Evolutionary conservation across 2,888 invertebrate genomes (phyloP).

Genomic region (Dioctria linearis): DNA sequence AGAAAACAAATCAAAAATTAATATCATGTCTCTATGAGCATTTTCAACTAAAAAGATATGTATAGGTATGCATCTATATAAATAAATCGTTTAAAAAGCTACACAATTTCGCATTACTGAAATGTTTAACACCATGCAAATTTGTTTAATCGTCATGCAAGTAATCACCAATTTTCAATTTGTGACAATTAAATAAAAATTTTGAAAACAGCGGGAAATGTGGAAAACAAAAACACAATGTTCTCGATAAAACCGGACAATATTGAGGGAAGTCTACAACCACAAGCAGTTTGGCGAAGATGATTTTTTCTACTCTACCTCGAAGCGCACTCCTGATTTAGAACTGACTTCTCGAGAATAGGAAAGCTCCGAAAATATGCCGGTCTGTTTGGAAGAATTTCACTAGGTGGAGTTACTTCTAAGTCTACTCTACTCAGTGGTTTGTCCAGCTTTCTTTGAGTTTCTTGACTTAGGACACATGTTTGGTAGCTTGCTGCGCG

Average conservation of each 20-base stretch:
- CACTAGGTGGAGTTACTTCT: slow-evolving; percentile 85
- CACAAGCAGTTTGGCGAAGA: slow-evolving; percentile 39
- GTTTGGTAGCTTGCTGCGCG: slow-evolving; percentile 83
- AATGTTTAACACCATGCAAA: slow-evolving; percentile 34
- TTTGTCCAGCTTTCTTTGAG: slow-evolving; percentile 77
- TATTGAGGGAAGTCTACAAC: slow-evolving; percentile 29
- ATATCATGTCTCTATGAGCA: slow-evolving; percentile 27
- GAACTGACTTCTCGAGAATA: slow-evolving; percentile 81
- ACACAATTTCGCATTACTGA: slow-evolving; percentile 26
- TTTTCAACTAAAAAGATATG: slow-evolving; percentile 29
- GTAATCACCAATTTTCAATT: slow-evolving; percentile 33
- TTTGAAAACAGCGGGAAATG: slow-evolving; percentile 13
- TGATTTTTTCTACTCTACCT: slow-evolving; percentile 71
- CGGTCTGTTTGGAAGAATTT: slow-evolving; percentile 82
- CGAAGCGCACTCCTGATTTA: slow-evolving; percentile 82
- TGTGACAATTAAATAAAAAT: slow-evolving; percentile 40
- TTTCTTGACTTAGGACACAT: slow-evolving; percentile 78
- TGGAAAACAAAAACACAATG: slow-evolving; percentile 14
- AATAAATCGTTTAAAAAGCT: slow-evolving; percentile 36
- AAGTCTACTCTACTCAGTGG: slow-evolving; percentile 82
- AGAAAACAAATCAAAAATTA: background rate
- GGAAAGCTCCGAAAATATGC: slow-evolving; percentile 88
- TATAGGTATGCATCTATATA: background rate
- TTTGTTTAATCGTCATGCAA: slow-evolving; percentile 21
- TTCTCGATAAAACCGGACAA: slow-evolving; percentile 32